phyloP scores from a whole-genome alignment of 2,113 vertebrate species.

The Siniperca chuatsi region DNA sequence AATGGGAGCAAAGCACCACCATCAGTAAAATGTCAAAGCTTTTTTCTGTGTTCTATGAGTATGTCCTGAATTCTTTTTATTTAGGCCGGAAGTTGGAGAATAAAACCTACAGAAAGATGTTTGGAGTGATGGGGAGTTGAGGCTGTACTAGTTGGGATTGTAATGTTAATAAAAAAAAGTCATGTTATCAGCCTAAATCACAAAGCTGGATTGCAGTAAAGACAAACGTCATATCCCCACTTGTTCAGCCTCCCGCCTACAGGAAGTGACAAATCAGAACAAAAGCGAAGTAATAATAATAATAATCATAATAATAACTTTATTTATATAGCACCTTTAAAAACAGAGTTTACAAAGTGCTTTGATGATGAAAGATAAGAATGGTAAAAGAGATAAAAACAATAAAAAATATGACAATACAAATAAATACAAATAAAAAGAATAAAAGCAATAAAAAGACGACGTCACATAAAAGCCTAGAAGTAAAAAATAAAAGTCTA shows the following conservation, averaged over 20 bases:
- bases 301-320: no score
- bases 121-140: not conserved
- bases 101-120: not conserved
- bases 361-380: no score
- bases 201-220: not conserved
- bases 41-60: not conserved
- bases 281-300: slow-evolving; percentile 4
- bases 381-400: no score
- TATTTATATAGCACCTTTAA: no score
- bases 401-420: no score
- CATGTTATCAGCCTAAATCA: not conserved
- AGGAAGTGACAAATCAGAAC: slow-evolving; percentile 65
- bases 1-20: slow-evolving; percentile 24
- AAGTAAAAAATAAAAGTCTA: no score
- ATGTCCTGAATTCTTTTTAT: slow-evolving; percentile 16
- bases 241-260: slow-evolving; percentile 58
- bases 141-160: not conserved
- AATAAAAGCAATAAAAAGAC: no score
- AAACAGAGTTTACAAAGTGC: no score
- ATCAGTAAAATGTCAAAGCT: slow-evolving; percentile 38
- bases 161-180: not conserved
- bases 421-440: no score
- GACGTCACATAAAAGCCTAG: no score
- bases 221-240: slow-evolving; percentile 22
- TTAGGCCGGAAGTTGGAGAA: not conserved